These are phyloP conservation scores for Apostichopus leukothele DNA, from an alignment of 53 echinoderm and acorn worm species.

Conservation along the genomic window DNA sequence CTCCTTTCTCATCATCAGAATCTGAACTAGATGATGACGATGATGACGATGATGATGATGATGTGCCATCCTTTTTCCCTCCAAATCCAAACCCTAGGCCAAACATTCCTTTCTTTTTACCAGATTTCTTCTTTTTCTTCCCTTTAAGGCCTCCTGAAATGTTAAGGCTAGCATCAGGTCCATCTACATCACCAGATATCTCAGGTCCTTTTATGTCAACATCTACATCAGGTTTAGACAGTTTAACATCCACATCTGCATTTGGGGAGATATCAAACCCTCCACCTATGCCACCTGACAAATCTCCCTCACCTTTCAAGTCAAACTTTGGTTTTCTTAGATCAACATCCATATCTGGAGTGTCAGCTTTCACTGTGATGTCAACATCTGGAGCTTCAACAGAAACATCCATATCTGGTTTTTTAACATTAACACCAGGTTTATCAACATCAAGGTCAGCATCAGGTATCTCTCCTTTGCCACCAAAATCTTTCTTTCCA, in stretches of 20 bases:
- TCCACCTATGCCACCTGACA: constrained; percentile 45
- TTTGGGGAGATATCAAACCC: constrained; percentile 48
- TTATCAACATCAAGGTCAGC: constrained; percentile 45
- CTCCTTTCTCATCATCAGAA: constrained; percentile 47
- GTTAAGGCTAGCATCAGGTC: constrained; percentile 35
- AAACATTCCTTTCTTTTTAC: constrained; percentile 62
- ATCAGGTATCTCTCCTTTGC: constrained; percentile 28
- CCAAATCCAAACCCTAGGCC: constrained; percentile 80
- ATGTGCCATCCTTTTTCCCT: constrained; percentile 45
- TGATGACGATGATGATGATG: not conserved
- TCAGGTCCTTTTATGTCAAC: constrained; percentile 41
- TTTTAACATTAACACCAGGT: constrained; percentile 19
- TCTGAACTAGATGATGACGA: constrained; percentile 22
- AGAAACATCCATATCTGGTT: constrained; percentile 59
- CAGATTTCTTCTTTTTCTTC: constrained; percentile 38
- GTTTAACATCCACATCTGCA: constrained; percentile 51
- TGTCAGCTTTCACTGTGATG: constrained; percentile 36
- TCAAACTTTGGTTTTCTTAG: constrained; percentile 15
- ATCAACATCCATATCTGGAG: constrained; percentile 49
- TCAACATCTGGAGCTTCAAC: constrained; percentile 48
- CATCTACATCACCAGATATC: constrained; percentile 49
- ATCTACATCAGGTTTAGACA: constrained; percentile 41
- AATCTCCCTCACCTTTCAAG: constrained; percentile 8
- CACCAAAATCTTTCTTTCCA: constrained; percentile 23
- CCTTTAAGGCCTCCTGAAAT: constrained; percentile 23